These are phyloP conservation scores for Dasyprocta punctata DNA, from an alignment of 2,113 vertebrate genomes.

Conservation along the genomic window DNA sequence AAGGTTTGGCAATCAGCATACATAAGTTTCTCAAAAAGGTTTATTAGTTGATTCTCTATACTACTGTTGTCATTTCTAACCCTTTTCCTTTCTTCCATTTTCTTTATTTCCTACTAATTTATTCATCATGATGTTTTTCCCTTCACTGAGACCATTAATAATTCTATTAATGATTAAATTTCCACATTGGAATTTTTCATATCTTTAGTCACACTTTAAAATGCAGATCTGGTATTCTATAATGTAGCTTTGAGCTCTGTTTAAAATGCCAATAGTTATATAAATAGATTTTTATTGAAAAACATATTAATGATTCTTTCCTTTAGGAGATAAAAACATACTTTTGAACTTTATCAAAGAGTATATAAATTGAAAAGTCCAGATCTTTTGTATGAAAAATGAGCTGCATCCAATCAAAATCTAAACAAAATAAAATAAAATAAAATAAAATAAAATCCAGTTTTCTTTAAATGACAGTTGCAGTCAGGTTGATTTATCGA, in stretches of 20 bases:
- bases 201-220: slow-evolving; percentile 29
- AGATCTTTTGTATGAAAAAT: slow-evolving; percentile 64
- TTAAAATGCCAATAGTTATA: slow-evolving; percentile 62
- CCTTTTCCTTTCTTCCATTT: background rate
- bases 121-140: background rate
- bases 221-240: background rate
- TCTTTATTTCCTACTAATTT: background rate
- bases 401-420: slow-evolving; percentile 19
- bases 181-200: background rate
- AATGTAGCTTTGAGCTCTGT: background rate
- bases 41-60: background rate
- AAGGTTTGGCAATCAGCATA: background rate
- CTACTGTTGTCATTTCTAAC: background rate
- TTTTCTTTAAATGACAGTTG: slow-evolving; percentile 56
- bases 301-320: slow-evolving; percentile 50
- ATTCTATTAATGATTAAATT: slow-evolving; percentile 39
- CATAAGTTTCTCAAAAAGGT: background rate
- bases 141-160: background rate
- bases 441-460: no score
- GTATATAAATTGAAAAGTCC: slow-evolving; percentile 70
- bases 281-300: slow-evolving; percentile 59
- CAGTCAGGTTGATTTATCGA: slow-evolving; percentile 41
- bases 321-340: slow-evolving; percentile 45
- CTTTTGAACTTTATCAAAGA: slow-evolving; percentile 54
- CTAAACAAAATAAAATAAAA: slow-evolving; percentile 42